A percentile compares a stretch with the other conserved stretches of the same genome.
Conservation (phyloP, 2,888 invertebrate genomes). For the Eilema griseolum region DNA sequence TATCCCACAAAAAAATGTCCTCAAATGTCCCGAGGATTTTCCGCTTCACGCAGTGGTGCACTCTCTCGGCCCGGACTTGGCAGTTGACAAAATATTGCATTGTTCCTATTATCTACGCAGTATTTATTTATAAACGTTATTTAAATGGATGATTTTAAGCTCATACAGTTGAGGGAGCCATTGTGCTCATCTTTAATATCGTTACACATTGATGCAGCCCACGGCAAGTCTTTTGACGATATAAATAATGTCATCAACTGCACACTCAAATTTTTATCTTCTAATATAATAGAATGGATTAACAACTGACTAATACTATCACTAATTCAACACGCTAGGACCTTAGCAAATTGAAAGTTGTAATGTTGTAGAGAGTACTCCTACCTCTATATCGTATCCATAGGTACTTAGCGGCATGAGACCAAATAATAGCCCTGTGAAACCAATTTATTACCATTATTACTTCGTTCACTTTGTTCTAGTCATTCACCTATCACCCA, state of each 20-base stretch:
- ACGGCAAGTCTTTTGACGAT: constrained; percentile 59
- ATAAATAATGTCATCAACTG: constrained; percentile 21
- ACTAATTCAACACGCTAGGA: too few species aligned
- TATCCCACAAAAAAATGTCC: constrained; percentile 86
- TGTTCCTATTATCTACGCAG: constrained; percentile 85
- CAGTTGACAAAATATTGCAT: constrained; percentile 88
- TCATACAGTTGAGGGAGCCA: constrained; percentile 77
- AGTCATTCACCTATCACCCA: constrained; percentile 81
- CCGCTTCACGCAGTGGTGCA: constrained; percentile 86
- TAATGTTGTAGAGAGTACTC: not conserved
- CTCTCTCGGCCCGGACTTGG: constrained; percentile 81
- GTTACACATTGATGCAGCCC: constrained; percentile 68
- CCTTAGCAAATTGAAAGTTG: too few species aligned
- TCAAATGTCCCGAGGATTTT: constrained; percentile 86
- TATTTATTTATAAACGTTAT: constrained; percentile 87
- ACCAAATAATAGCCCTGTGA: constrained; percentile 61
- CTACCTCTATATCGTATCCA: constrained; percentile 18
- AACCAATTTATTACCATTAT: constrained; percentile 82
- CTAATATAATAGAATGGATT: too few species aligned
- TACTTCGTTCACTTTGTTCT: constrained; percentile 82
- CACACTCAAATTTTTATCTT: constrained; percentile 25
- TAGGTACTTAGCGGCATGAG: constrained; percentile 39
- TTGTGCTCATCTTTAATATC: constrained; percentile 77
- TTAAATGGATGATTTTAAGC: constrained; percentile 87
- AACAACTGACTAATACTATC: too few species aligned